These are phyloP conservation scores for Melipona beecheii DNA, from an alignment of 2,888 invertebrate genomes.

Conservation along the genomic window DNA sequence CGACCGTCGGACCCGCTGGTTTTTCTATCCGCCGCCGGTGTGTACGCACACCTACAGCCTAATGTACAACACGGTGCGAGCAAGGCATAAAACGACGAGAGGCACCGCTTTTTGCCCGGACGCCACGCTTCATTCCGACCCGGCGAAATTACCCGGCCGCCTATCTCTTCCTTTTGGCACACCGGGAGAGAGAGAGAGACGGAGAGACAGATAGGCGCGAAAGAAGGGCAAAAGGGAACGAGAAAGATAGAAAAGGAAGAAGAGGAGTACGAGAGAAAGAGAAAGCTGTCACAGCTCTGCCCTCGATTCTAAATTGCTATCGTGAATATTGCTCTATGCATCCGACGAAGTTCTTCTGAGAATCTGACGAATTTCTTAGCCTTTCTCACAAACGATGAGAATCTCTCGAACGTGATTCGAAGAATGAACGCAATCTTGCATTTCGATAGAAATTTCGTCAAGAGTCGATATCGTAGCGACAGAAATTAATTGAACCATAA, in stretches of 20 bases:
- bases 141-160: conserved; percentile 57
- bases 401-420: not conserved
- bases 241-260: no score
- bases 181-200: not conserved
- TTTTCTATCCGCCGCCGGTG: conserved; percentile 53
- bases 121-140: conserved; percentile 67
- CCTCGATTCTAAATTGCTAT: conserved; percentile 21
- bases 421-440: no score
- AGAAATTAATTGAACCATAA: no score
- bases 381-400: not conserved
- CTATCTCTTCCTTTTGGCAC: conserved; percentile 38
- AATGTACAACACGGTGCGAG: conserved; percentile 71
- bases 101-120: conserved; percentile 58
- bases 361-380: conserved; percentile 7
- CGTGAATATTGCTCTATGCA: not conserved
- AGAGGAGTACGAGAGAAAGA: not conserved
- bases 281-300: not conserved
- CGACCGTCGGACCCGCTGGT: not conserved
- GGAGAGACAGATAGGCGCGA: no score
- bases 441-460: no score
- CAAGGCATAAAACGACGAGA: conserved; percentile 63
- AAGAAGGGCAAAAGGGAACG: no score
- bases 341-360: conserved; percentile 44
- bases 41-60: conserved; percentile 63
- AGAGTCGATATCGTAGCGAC: no score